phyloP scores from a whole-genome alignment of 2,888 invertebrate genomes.

The Linyphia triangularis region DNA sequence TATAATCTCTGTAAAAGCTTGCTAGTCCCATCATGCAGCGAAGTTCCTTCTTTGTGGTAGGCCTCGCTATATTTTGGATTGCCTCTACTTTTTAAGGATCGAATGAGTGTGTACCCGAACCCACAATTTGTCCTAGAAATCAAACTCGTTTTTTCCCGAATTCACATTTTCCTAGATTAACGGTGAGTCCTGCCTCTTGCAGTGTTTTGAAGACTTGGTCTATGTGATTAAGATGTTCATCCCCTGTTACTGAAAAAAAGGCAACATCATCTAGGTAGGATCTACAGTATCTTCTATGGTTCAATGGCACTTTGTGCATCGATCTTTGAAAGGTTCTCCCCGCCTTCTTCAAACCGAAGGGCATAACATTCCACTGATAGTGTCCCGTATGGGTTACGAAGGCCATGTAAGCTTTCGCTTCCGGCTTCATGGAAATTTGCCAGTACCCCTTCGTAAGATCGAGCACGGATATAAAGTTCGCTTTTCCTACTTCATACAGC shows the following conservation, averaged over 20 bases:
- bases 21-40: background rate
- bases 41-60: background rate
- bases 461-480: background rate
- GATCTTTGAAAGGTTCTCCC: background rate
- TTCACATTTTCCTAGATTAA: background rate
- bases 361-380: slow-evolving; percentile 5
- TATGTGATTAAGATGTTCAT: background rate
- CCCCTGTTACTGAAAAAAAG: background rate
- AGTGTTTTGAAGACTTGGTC: background rate
- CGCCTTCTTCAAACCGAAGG: background rate
- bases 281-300: background rate
- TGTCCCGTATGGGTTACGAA: slow-evolving; percentile 8
- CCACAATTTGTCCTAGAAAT: background rate
- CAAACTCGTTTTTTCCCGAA: background rate
- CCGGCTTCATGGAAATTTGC: slow-evolving; percentile 10
- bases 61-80: background rate
- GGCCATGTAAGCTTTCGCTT: background rate
- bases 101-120: background rate
- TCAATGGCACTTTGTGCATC: background rate
- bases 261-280: slow-evolving; percentile 1
- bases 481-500: background rate
- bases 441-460: slow-evolving; percentile 16
- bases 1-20: background rate
- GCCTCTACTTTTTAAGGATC: background rate
- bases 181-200: background rate